These are phyloP conservation scores for Monopis laevigella DNA, from an alignment of 2,888 invertebrate genomes.

Conservation along the genomic window DNA sequence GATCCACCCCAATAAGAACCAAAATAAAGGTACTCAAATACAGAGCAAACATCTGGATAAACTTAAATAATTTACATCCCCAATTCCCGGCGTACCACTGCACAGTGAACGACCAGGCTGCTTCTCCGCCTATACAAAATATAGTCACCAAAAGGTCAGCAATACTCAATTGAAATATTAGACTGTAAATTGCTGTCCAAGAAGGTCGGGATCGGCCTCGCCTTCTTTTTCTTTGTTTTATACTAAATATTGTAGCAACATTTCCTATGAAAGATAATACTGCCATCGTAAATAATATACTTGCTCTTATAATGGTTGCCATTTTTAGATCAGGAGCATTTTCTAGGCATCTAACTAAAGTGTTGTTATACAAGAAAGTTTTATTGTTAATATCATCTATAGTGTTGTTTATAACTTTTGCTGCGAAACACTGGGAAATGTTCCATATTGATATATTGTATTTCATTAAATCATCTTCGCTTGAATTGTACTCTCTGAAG, in stretches of 20 bases:
- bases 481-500: constrained; percentile 29
- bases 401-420: constrained; percentile 33
- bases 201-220: constrained; percentile 67
- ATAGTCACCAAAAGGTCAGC: constrained; percentile 84
- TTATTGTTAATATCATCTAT: constrained; percentile 27
- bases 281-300: constrained; percentile 76
- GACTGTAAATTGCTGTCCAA: constrained; percentile 77
- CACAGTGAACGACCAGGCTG: constrained; percentile 82
- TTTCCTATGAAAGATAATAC: constrained; percentile 79
- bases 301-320: constrained; percentile 71
- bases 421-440: constrained; percentile 41
- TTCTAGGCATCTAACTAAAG: constrained; percentile 54
- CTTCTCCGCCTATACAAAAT: constrained; percentile 84
- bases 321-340: constrained; percentile 76
- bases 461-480: constrained; percentile 25
- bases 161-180: constrained; percentile 83
- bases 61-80: constrained; percentile 83
- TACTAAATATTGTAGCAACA: constrained; percentile 79
- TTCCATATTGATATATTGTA: constrained; percentile 39
- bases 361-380: constrained; percentile 38
- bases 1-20: constrained; percentile 83
- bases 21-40: constrained; percentile 85
- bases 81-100: constrained; percentile 83
- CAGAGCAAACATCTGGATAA: constrained; percentile 82
- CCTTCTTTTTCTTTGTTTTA: constrained; percentile 70